Conservation (phyloP, 35 echinoderm and acorn worm genomes). For the Acanthaster planci region DNA sequence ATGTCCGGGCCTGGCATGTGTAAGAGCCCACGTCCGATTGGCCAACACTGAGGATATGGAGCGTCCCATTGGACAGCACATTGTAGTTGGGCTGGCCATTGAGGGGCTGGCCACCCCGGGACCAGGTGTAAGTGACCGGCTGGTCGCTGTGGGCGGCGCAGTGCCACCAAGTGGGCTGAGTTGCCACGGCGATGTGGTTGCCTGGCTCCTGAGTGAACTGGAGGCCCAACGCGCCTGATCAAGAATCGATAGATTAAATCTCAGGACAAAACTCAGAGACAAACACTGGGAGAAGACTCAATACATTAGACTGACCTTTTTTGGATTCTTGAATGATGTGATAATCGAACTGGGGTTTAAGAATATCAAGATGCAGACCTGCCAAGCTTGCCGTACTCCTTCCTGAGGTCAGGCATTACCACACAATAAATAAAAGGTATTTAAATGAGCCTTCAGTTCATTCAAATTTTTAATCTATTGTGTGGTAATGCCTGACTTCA, state of each 20-base stretch:
- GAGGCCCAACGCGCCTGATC: neutral
- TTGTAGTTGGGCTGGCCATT: conserved; percentile 12
- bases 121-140: conserved; percentile 43
- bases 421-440: too few relatives aligned
- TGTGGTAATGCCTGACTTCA: too few relatives aligned
- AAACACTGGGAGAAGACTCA: too few relatives aligned
- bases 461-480: too few relatives aligned
- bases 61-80: conserved; percentile 54
- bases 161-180: conserved; percentile 61
- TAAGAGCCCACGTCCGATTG: conserved; percentile 47
- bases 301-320: too few relatives aligned
- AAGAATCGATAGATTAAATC: neutral
- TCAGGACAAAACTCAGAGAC: too few relatives aligned
- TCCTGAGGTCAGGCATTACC: too few relatives aligned
- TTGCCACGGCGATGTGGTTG: conserved; percentile 45
- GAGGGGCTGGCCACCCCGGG: conserved; percentile 27
- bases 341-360: too few relatives aligned
- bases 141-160: conserved; percentile 50
- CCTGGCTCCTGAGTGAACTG: conserved; percentile 61
- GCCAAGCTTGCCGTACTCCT: too few relatives aligned
- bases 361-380: too few relatives aligned
- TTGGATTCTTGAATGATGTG: too few relatives aligned
- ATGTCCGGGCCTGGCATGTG: conserved; percentile 34
- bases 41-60: conserved; percentile 46
- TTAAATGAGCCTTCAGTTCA: too few relatives aligned